Evolutionary conservation across 2,888 invertebrate genomes (phyloP).

Genomic region (Osmoderma eremita): DNA sequence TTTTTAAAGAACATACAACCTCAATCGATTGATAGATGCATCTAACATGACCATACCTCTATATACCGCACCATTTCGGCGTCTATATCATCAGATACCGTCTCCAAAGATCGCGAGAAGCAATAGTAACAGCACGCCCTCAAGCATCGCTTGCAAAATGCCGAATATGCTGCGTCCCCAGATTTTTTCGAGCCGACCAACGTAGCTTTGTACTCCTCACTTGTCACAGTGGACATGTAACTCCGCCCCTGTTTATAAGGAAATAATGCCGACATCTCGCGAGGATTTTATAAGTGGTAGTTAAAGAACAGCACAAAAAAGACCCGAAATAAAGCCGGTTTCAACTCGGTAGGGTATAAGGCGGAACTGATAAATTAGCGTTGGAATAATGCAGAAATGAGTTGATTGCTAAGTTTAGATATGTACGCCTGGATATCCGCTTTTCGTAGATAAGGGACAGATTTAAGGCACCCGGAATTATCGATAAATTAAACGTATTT

Average conservation of each 20-base stretch:
- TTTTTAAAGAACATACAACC: too few relatives aligned
- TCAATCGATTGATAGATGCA: too few relatives aligned
- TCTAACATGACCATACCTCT: slow-evolving; percentile 47
- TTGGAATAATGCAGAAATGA: background rate
- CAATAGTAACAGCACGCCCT: slow-evolving; percentile 44
- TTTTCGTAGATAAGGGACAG: too few relatives aligned
- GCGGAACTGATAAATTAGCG: too few relatives aligned
- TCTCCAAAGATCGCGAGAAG: slow-evolving; percentile 47
- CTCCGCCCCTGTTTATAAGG: background rate
- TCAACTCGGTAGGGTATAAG: too few relatives aligned
- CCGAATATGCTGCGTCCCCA: background rate
- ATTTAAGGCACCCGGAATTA: too few relatives aligned
- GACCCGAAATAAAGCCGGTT: too few relatives aligned
- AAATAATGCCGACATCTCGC: background rate
- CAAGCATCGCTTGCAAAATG: slow-evolving; percentile 10
- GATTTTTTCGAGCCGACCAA: too few relatives aligned
- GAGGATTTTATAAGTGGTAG: too few relatives aligned
- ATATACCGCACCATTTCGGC: slow-evolving; percentile 48
- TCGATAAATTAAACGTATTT: too few relatives aligned
- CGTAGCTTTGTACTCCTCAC: background rate
- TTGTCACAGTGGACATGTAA: background rate
- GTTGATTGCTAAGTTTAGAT: background rate
- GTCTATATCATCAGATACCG: slow-evolving; percentile 54
- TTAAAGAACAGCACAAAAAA: too few relatives aligned
- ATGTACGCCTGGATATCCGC: too few relatives aligned